Evolutionary conservation across 2,113 vertebrate species (phyloP).

Genomic region (Mystacornis crossleyi): DNA sequence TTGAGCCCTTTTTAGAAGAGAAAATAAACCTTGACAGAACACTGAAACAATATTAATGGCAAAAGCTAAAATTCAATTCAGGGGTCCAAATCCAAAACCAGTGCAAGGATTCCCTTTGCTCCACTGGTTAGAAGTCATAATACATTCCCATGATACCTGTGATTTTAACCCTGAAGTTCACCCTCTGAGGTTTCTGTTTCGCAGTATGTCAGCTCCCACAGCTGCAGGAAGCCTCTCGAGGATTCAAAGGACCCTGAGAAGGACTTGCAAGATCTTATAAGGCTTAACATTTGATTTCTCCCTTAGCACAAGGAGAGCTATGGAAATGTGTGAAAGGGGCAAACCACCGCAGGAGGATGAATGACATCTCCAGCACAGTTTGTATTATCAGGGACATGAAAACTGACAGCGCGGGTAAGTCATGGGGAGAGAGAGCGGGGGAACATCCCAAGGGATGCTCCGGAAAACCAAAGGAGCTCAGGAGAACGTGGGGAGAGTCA

Average conservation of each 20-base stretch:
- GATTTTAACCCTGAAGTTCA: neutral
- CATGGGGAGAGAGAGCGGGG: neutral
- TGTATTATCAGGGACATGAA: neutral
- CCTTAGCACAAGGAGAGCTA: neutral
- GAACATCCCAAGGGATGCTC: neutral
- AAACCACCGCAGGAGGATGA: neutral
- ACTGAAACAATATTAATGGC: neutral
- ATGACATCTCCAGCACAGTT: neutral
- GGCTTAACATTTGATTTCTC: neutral
- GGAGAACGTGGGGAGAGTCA: too few relatives aligned
- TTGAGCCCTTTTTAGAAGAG: neutral
- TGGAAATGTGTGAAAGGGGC: neutral
- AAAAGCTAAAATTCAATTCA: neutral
- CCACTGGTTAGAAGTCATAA: neutral
- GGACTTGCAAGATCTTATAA: neutral
- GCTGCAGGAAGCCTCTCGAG: neutral
- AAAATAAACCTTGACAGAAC: neutral
- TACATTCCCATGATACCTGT: fast-evolving
- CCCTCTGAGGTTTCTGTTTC: neutral
- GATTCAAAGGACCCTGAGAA: neutral
- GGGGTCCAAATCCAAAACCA: neutral
- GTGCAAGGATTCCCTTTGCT: neutral
- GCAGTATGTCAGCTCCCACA: neutral
- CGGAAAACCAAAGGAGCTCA: neutral
- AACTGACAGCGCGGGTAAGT: fast-evolving